phyloP scores from a whole-genome alignment of 2,113 vertebrate genomes.

The Anolis carolinensis region DNA sequence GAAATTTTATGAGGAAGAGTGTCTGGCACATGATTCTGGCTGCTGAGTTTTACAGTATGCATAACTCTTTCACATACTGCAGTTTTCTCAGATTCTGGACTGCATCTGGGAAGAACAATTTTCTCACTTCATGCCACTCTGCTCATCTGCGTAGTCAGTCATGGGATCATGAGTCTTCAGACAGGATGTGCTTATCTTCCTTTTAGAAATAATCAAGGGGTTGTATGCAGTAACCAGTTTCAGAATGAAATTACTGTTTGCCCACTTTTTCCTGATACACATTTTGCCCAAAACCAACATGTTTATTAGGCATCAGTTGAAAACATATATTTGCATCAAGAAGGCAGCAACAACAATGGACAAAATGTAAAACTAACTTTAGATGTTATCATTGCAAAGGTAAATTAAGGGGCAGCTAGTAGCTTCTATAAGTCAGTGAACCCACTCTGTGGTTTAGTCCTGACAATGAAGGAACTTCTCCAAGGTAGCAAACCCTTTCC shows the following conservation, averaged over 20 bases:
- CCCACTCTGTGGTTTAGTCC: too few relatives aligned
- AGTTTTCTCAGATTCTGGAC: slow-evolving; percentile 7
- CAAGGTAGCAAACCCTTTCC: too few relatives aligned
- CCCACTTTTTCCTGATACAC: neutral
- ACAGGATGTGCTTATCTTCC: neutral
- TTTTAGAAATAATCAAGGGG: slow-evolving; percentile 9
- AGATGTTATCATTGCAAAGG: neutral
- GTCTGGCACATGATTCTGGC: too few relatives aligned
- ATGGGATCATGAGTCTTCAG: neutral
- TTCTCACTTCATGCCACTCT: neutral
- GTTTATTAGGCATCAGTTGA: neutral
- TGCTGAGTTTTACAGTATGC: neutral
- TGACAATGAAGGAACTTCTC: too few relatives aligned
- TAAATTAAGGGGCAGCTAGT: neutral
- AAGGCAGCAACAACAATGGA: neutral
- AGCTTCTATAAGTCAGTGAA: too few relatives aligned
- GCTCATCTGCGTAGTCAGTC: neutral
- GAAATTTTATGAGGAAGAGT: neutral
- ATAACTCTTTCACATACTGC: neutral
- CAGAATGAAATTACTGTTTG: neutral
- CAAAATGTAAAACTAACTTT: neutral
- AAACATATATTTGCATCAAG: neutral
- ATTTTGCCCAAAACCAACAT: neutral
- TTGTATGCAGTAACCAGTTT: neutral
- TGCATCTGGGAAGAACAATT: neutral